Evolutionary conservation across 2,797 vertebrate species (phyloP), one percentile per base, ranked within the genome.

Genomic region (Melanitta fusca): DNA sequence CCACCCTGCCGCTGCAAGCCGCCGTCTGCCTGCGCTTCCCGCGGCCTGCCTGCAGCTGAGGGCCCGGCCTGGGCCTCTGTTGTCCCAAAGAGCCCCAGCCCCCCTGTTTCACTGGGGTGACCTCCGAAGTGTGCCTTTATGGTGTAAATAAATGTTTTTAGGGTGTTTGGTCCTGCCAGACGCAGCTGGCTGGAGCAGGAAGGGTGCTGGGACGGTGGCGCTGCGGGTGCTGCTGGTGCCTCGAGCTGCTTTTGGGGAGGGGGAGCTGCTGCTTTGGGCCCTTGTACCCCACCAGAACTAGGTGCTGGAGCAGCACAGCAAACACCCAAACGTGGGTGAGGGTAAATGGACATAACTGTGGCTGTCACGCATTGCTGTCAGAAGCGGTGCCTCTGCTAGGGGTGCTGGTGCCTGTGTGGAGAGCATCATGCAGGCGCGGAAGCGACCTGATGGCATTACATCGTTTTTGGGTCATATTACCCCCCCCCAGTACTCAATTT

Each of bases 1-100:
- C 68, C 66, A 62, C 95, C 94, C 84, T 87, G 80, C 89, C 8
- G 49, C 97, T 97, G 85, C 97, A 97, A 93, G 97, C 97, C 70
- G 60, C 95, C 4, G 5, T 88, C 83, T 98, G 95, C 97, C 85
- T 96, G 98, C 3, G 4, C 97, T 98, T 88, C 16, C 36, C 1
- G 1, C 0, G 6, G 10, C 53, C 17, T 15, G 53, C 53, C 53
- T 34, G 9, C n/a, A n/a, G 57, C 56, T n/a, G 56, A 19, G 20
- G n/a, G 32, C 57, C 30, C 11, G 5, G 41, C 39, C 64, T 16
- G 13, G 39, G 30, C 62, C 43, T 43, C 43, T 14, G 49, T 19
- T 36, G 6, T 36, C 60, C 25, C 13, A 39, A 13, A 43, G 28
- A 20, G 13, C 51, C 17, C 10, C 57, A 2, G 0, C 47, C 49